These are phyloP conservation scores for Anodontia alba DNA, from an alignment of 2,888 invertebrate genomes.

Conservation along the genomic window DNA sequence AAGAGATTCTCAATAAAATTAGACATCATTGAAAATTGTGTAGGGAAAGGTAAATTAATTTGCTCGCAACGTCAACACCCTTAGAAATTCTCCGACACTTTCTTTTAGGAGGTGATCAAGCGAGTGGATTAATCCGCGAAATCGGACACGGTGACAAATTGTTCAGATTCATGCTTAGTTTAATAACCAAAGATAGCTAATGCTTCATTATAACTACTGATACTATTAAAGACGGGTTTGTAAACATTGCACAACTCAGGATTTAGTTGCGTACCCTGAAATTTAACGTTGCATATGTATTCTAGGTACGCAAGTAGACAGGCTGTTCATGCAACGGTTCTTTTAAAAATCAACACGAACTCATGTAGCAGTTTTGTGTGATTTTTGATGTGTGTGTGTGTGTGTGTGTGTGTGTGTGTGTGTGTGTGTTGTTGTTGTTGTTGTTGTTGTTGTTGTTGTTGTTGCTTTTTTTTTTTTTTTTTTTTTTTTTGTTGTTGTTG, in stretches of 20 bases:
- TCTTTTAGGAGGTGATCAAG: constrained; percentile 53
- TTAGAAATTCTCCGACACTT: constrained; percentile 56
- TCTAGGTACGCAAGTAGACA: too few relatives aligned
- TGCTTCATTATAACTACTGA: not conserved
- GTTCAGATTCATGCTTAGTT: constrained; percentile 23
- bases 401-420: too few relatives aligned
- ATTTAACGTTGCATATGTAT: too few relatives aligned
- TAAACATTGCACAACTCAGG: constrained; percentile 3
- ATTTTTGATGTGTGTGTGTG: too few relatives aligned
- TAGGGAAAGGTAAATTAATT: constrained; percentile 63
- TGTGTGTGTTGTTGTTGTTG: too few relatives aligned
- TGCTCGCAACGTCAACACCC: constrained; percentile 62
- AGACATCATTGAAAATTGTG: constrained; percentile 51
- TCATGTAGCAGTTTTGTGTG: too few relatives aligned
- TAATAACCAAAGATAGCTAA: constrained; percentile 14
- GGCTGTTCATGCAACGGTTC: too few relatives aligned
- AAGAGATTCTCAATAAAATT: constrained; percentile 52
- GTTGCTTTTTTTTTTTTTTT: too few relatives aligned
- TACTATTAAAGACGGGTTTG: not conserved
- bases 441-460: too few relatives aligned
- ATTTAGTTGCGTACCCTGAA: too few relatives aligned
- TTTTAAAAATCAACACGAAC: too few relatives aligned
- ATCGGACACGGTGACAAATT: constrained; percentile 43
- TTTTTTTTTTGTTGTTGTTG: too few relatives aligned
- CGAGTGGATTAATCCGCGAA: constrained; percentile 51